phyloP scores from a whole-genome alignment of 2,113 vertebrate genomes.

The Chinchilla lanigera region DNA sequence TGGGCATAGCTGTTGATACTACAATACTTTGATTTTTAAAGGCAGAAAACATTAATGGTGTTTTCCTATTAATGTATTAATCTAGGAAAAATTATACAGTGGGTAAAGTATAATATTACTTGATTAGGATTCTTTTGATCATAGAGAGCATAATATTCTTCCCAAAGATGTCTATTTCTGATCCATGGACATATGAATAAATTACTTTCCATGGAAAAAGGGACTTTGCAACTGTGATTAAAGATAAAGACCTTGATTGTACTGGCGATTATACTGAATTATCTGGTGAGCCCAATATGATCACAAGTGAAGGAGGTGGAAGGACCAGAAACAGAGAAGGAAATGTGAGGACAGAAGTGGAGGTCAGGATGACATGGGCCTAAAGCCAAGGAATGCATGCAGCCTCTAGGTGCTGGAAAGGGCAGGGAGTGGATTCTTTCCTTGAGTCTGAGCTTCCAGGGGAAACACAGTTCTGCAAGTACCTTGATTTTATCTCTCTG shows the following conservation, averaged over 20 bases:
- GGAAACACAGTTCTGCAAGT: neutral
- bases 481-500: neutral
- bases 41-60: neutral
- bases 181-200: neutral
- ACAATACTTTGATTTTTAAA: constrained; percentile 37
- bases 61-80: constrained; percentile 5
- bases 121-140: neutral
- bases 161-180: neutral
- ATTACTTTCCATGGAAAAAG: neutral
- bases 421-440: neutral
- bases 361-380: neutral
- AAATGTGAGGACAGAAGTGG: neutral
- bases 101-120: neutral
- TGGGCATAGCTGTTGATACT: neutral
- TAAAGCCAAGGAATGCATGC: neutral
- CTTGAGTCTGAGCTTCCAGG: neutral
- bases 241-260: neutral
- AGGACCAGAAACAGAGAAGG: neutral
- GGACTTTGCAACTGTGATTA: neutral
- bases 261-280: neutral
- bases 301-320: neutral
- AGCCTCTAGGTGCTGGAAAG: neutral
- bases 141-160: neutral
- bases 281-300: neutral
- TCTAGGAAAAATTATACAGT: neutral